Evolutionary conservation across 2,797 vertebrate species (phyloP).

Genomic region (Echiichthys vipera): DNA sequence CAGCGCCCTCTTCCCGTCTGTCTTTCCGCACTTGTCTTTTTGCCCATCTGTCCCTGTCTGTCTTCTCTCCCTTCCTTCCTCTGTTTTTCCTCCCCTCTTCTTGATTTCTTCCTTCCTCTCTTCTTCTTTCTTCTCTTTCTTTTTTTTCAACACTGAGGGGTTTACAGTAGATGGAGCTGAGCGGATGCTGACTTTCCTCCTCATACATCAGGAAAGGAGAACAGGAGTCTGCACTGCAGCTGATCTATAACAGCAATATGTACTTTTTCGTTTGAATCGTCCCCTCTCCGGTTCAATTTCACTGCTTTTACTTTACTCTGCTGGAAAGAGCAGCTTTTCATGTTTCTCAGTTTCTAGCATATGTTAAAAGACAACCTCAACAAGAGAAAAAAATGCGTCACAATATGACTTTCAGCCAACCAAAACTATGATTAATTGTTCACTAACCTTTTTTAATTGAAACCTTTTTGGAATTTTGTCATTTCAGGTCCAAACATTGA

Average conservation of each 20-base stretch:
- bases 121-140: conserved; percentile 48
- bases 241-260: conserved; percentile 18
- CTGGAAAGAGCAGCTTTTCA: background rate
- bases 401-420: background rate
- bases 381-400: conserved; percentile 4
- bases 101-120: conserved; percentile 76
- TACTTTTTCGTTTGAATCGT: conserved; percentile 11
- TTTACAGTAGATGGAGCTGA: conserved; percentile 70
- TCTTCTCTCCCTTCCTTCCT: conserved; percentile 73
- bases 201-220: conserved; percentile 39
- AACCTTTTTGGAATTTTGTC: background rate
- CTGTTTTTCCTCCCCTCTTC: conserved; percentile 76
- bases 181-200: conserved; percentile 65
- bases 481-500: conserved; percentile 5
- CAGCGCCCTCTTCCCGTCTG: conserved; percentile 69
- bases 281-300: background rate
- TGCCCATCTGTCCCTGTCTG: conserved; percentile 75
- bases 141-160: conserved; percentile 45
- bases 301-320: conserved; percentile 14
- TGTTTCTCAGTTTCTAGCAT: conserved; percentile 16
- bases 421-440: conserved; percentile 10
- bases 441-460: background rate
- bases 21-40: conserved; percentile 78
- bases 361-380: conserved; percentile 5
- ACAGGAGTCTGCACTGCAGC: conserved; percentile 21